A percentile compares a stretch with the other conserved stretches of the same genome.
Conservation (phyloP, 2,797 vertebrate species). For the Falco naumanni region DNA sequence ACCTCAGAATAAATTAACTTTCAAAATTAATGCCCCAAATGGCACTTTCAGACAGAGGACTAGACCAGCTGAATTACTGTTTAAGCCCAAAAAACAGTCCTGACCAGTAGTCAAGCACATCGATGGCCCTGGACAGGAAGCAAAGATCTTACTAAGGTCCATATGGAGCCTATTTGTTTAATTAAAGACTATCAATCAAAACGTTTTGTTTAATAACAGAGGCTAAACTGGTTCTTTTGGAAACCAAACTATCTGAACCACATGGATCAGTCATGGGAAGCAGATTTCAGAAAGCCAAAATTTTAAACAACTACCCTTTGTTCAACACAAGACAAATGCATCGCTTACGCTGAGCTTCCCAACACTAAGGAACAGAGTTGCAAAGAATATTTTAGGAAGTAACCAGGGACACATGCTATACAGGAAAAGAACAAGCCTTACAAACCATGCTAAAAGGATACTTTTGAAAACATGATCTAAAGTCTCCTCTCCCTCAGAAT, state of each 20-base stretch:
- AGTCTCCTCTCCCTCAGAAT: not conserved
- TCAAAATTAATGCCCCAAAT: not conserved
- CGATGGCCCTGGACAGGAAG: not conserved
- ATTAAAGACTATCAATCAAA: not conserved
- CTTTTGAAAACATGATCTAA: not conserved
- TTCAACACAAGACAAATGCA: not conserved
- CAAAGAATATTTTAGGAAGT: not conserved
- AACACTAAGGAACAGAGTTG: not conserved
- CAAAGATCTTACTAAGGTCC: not conserved
- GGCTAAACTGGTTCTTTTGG: not conserved
- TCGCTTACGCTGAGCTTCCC: not conserved
- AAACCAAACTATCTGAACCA: not conserved
- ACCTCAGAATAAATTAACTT: not conserved
- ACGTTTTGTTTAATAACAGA: not conserved
- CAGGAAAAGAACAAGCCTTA: not conserved
- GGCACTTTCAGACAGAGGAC: not conserved
- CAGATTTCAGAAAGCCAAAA: not conserved
- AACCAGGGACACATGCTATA: not conserved
- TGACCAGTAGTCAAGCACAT: not conserved
- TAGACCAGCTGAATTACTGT: not conserved
- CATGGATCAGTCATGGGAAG: not conserved
- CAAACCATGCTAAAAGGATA: not conserved
- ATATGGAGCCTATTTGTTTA: not conserved
- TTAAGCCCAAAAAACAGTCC: not conserved
- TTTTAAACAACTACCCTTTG: not conserved